phyloP scores from a whole-genome alignment of 2,888 invertebrate genomes.

The Tanypteryx hageni region DNA sequence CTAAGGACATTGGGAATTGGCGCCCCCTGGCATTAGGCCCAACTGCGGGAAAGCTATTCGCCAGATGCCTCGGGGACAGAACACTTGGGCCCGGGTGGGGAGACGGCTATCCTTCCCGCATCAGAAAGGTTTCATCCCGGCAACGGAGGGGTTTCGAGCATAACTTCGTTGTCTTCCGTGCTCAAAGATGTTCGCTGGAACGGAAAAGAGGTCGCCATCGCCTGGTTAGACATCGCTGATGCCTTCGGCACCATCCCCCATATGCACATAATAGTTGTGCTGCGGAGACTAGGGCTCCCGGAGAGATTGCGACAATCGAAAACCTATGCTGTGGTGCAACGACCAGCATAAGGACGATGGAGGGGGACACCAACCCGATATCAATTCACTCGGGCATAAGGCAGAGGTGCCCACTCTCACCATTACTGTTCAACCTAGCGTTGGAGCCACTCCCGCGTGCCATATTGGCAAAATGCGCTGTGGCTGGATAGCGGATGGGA shows the following conservation, averaged over 20 bases:
- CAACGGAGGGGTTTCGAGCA: conserved; percentile 72
- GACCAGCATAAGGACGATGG: too few relatives aligned
- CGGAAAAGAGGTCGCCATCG: too few relatives aligned
- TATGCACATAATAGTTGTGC: conserved; percentile 69
- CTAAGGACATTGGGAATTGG: too few relatives aligned
- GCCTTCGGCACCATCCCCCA: conserved; percentile 73
- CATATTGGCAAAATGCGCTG: conserved; percentile 44
- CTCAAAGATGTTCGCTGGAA: conserved; percentile 69
- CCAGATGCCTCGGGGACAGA: conserved; percentile 68
- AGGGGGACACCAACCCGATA: too few relatives aligned
- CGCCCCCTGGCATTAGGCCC: too few relatives aligned
- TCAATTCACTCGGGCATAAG: too few relatives aligned
- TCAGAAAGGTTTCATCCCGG: conserved; percentile 73
- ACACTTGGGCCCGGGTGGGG: conserved; percentile 68
- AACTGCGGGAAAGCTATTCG: not conserved
- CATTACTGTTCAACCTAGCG: conserved; percentile 73
- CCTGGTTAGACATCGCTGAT: too few relatives aligned
- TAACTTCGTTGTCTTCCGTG: conserved; percentile 72
- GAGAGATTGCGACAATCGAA: conserved; percentile 66
- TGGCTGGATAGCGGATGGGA: conserved; percentile 30
- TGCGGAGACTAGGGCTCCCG: conserved; percentile 70
- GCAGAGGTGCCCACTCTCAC: too few relatives aligned
- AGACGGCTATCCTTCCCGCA: too few relatives aligned
- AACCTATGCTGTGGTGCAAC: conserved; percentile 67
- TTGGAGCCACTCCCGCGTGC: conserved; percentile 70